Conservation (phyloP, 2,113 vertebrate genomes). For the Canis aureus region DNA sequence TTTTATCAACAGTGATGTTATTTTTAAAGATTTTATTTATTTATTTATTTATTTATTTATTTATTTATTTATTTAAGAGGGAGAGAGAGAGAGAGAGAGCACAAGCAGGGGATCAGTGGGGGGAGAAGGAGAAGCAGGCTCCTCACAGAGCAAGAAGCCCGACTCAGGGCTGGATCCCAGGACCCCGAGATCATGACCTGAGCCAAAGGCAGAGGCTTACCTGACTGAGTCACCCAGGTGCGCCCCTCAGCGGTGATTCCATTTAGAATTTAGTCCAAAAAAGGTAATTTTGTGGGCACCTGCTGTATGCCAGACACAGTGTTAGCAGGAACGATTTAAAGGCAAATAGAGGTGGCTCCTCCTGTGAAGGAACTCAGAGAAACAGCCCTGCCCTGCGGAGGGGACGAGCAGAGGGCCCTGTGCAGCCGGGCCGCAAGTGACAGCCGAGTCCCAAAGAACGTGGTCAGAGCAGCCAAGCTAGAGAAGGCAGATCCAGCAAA, state of each 20-base stretch:
- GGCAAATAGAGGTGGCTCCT: neutral
- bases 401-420: neutral
- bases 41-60: too few relatives aligned
- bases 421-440: fast-evolving
- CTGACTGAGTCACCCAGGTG: too few relatives aligned
- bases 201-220: too few relatives aligned
- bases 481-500: neutral
- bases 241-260: neutral
- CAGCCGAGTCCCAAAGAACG: neutral
- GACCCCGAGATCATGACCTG: too few relatives aligned
- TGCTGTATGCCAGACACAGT: neutral
- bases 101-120: too few relatives aligned
- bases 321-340: neutral
- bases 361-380: neutral
- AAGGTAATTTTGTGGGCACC: neutral
- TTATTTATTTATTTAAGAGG: too few relatives aligned
- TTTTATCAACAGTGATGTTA: neutral
- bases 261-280: neutral
- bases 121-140: too few relatives aligned
- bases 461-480: neutral
- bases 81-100: too few relatives aligned
- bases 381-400: too few relatives aligned
- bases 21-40: too few relatives aligned
- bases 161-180: too few relatives aligned
- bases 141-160: too few relatives aligned